Conservation (phyloP, 2,888 invertebrate genomes). For the Theretra japonica region DNA sequence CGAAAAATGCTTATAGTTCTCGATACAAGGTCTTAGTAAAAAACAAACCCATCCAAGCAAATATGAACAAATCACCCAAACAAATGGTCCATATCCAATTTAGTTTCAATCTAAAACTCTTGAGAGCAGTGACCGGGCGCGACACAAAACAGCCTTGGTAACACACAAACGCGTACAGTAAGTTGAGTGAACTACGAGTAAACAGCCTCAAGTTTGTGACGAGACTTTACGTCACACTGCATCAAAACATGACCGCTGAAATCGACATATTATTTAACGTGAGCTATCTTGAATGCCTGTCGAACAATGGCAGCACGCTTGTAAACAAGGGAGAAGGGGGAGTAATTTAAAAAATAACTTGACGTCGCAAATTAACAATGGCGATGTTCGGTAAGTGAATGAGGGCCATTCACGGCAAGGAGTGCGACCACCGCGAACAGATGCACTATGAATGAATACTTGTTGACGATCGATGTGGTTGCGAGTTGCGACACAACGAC, state of each 20-base stretch:
- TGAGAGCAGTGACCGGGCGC: neutral
- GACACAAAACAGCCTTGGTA: neutral
- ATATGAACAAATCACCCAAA: no score
- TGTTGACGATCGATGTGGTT: constrained; percentile 35
- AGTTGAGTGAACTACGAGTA: constrained; percentile 12
- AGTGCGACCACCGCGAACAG: constrained; percentile 22
- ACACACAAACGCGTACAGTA: neutral
- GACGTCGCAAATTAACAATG: constrained; percentile 5
- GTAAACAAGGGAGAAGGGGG: neutral
- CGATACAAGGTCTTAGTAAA: no score
- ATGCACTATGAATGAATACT: constrained; percentile 37
- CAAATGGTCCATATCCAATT: no score
- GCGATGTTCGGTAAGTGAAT: constrained; percentile 1
- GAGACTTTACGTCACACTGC: constrained; percentile 9
- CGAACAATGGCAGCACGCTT: neutral
- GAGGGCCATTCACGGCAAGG: neutral
- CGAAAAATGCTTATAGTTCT: no score
- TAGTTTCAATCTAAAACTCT: neutral
- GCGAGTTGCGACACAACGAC: constrained; percentile 50
- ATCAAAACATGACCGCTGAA: constrained; percentile 3
- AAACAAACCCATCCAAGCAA: no score
- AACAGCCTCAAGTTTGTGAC: neutral
- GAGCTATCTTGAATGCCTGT: neutral
- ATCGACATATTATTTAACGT: neutral
- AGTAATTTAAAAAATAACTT: neutral